Evolutionary conservation across 2,113 vertebrate species (phyloP).

Genomic region (Cyprinodon variegatus): DNA sequence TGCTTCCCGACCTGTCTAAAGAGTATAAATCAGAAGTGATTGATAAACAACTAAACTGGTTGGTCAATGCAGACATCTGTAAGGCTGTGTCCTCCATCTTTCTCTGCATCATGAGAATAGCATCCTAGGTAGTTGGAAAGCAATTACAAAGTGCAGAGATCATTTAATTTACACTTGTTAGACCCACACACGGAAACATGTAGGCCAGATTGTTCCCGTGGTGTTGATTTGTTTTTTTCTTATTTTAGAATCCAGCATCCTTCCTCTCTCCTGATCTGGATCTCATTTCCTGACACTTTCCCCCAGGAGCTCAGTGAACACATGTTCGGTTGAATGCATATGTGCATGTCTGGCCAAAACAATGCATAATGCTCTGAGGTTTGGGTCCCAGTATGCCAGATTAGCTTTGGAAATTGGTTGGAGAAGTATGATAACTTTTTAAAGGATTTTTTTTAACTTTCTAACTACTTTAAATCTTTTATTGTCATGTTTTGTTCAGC

Average conservation of each 20-base stretch:
- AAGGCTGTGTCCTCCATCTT: background rate
- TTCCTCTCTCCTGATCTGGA: slow-evolving; percentile 55
- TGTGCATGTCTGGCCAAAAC: slow-evolving; percentile 13
- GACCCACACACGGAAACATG: slow-evolving; percentile 12
- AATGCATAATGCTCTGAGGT: slow-evolving; percentile 5
- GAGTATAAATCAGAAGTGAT: background rate
- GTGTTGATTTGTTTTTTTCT: slow-evolving; percentile 73
- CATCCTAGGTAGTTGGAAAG: slow-evolving; percentile 23
- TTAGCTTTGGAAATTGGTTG: background rate
- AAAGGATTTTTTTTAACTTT: background rate
- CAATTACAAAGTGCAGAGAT: slow-evolving; percentile 51
- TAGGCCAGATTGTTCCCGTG: slow-evolving; percentile 50
- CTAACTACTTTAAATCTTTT: background rate
- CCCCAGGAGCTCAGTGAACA: slow-evolving; percentile 31
- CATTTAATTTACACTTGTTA: slow-evolving; percentile 55
- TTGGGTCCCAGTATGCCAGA: slow-evolving; percentile 20
- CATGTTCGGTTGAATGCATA: slow-evolving; percentile 15
- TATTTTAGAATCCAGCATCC: slow-evolving; percentile 70
- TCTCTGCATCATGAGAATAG: slow-evolving; percentile 3
- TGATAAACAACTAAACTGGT: background rate
- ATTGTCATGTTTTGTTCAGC: no score
- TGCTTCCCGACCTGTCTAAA: no score
- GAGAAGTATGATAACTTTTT: background rate
- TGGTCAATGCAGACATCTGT: background rate
- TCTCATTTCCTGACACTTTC: slow-evolving; percentile 73